phyloP scores from a whole-genome alignment of 2,888 invertebrate genomes.

The Xanthorhoe designata region DNA sequence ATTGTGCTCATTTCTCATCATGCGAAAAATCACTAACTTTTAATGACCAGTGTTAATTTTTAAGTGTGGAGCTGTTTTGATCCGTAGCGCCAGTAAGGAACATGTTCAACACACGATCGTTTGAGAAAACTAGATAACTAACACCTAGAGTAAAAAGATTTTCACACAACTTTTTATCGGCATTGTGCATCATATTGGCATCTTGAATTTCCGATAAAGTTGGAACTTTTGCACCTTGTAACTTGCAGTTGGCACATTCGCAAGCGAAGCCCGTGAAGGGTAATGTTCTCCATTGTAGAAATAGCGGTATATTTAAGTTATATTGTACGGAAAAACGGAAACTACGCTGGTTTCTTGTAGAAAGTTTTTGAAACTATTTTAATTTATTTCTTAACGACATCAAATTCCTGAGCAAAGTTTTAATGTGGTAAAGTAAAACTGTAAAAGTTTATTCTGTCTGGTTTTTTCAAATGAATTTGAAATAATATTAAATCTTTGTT shows the following conservation, averaged over 20 bases:
- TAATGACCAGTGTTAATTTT: too few relatives aligned
- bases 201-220: background rate
- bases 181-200: background rate
- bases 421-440: too few relatives aligned
- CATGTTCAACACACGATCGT: background rate
- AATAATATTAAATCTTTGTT: too few relatives aligned
- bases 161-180: background rate
- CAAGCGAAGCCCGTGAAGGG: conserved; percentile 13
- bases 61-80: too few relatives aligned
- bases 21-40: too few relatives aligned
- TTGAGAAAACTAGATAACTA: background rate
- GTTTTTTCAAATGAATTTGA: too few relatives aligned
- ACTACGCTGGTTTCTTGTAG: background rate
- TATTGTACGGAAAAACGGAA: conserved; percentile 2
- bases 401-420: too few relatives aligned
- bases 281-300: conserved; percentile 21
- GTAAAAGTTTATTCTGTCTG: too few relatives aligned
- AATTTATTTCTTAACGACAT: background rate
- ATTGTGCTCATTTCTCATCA: too few relatives aligned
- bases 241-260: conserved; percentile 31
- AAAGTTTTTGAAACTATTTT: background rate
- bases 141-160: background rate
- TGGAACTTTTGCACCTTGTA: conserved; percentile 9
- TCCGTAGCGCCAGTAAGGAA: background rate
- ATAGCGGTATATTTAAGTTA: conserved; percentile 19